phyloP scores from a whole-genome alignment of 2,113 vertebrate genomes.

The Tympanuchus pallidicinctus region DNA sequence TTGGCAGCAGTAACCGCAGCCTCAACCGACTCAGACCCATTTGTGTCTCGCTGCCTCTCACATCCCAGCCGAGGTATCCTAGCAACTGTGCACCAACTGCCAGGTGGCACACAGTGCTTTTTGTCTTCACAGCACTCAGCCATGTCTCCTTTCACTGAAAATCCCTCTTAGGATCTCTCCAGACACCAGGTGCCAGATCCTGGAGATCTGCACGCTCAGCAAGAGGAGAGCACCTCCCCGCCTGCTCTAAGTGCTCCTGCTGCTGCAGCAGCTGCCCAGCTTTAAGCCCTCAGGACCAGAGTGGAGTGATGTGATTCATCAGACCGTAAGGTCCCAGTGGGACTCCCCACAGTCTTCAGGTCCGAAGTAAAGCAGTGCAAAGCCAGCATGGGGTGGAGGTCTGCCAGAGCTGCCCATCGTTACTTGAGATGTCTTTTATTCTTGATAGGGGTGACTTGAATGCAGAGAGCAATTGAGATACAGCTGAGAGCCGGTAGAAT shows the following conservation, averaged over 20 bases:
- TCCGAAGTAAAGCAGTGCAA: not conserved
- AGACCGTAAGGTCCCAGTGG: not conserved
- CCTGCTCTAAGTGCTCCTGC: not conserved
- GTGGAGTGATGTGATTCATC: not conserved
- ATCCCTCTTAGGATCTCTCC: too few relatives aligned
- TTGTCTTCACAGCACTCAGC: fast-evolving
- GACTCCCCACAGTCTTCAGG: not conserved
- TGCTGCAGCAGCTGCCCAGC: not conserved
- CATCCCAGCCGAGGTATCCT: not conserved
- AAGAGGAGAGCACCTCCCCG: not conserved
- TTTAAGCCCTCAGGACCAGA: not conserved
- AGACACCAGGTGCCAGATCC: not conserved
- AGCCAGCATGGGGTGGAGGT: not conserved
- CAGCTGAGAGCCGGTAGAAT: not conserved
- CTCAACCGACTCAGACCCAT: not conserved
- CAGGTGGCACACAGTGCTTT: fast-evolving
- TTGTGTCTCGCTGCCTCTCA: not conserved
- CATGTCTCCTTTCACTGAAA: fast-evolving
- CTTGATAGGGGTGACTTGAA: not conserved
- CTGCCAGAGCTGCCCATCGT: not conserved
- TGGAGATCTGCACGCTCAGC: not conserved
- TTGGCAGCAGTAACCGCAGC: fast-evolving
- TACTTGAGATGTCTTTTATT: not conserved
- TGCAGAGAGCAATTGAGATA: not conserved
- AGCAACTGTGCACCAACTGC: not conserved